Conservation (phyloP, 2,888 invertebrate species). For the Zygaena filipendulae region DNA sequence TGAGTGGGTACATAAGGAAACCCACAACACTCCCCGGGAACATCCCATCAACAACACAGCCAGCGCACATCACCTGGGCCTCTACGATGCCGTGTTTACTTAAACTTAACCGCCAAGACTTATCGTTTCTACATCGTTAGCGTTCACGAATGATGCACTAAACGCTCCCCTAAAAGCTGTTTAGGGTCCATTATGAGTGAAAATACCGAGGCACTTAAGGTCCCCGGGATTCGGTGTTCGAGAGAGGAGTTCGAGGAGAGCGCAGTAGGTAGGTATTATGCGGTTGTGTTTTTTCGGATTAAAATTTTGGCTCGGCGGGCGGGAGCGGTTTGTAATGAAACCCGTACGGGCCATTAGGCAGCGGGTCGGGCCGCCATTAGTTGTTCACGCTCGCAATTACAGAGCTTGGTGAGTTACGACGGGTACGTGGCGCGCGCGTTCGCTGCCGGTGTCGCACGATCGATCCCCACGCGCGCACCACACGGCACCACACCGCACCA, state of each 20-base stretch:
- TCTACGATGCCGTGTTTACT: not conserved
- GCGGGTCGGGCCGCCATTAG: slow-evolving; percentile 37
- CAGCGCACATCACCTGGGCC: not conserved
- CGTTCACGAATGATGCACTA: slow-evolving; percentile 38
- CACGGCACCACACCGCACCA: slow-evolving; percentile 13
- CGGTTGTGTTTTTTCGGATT: slow-evolving; percentile 37
- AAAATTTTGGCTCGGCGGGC: slow-evolving; percentile 44
- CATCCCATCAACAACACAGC: not conserved
- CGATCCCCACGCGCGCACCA: slow-evolving; percentile 13
- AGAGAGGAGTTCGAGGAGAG: slow-evolving; percentile 20
- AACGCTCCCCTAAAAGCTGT: slow-evolving; percentile 41
- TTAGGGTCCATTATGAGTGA: slow-evolving; percentile 48
- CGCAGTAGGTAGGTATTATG: slow-evolving; percentile 21
- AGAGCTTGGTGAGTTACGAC: slow-evolving; percentile 39
- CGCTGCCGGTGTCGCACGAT: no score
- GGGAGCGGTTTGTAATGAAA: slow-evolving; percentile 46
- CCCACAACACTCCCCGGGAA: not conserved
- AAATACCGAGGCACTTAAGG: slow-evolving; percentile 38
- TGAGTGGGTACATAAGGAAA: no score
- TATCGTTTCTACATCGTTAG: slow-evolving; percentile 51
- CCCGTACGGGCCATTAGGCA: slow-evolving; percentile 44
- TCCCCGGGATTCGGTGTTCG: slow-evolving; percentile 18
- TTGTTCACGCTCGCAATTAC: slow-evolving; percentile 48
- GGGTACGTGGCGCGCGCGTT: slow-evolving; percentile 21
- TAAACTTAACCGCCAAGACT: slow-evolving; percentile 20